Evolutionary conservation across 2,797 vertebrate species (phyloP).

Genomic region (Denticeps clupeoides): DNA sequence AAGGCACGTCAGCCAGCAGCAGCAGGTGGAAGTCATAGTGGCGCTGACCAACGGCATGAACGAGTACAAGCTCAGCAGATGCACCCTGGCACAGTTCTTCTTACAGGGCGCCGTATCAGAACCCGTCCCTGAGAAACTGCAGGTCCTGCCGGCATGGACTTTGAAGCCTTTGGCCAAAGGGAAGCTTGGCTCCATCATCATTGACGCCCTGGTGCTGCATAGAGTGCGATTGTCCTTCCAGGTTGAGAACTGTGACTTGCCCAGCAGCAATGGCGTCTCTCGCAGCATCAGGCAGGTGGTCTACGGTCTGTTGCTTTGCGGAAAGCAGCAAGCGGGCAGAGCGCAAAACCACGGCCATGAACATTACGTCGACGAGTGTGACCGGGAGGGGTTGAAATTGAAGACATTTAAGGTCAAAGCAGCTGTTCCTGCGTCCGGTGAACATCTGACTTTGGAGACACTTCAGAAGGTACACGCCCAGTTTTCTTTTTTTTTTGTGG

Average conservation of each 20-base stretch:
- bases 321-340: slow-evolving; percentile 4
- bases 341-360: too few species aligned
- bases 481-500: background rate
- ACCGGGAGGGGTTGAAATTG: slow-evolving; percentile 45
- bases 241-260: slow-evolving; percentile 55
- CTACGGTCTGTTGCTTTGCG: slow-evolving; percentile 55
- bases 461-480: slow-evolving; percentile 48
- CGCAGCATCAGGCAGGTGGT: slow-evolving; percentile 53
- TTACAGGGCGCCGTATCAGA: slow-evolving; percentile 20
- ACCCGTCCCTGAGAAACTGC: slow-evolving; percentile 24
- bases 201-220: slow-evolving; percentile 49
- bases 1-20: slow-evolving; percentile 12
- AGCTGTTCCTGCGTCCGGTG: slow-evolving; percentile 22
- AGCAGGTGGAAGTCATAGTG: too few species aligned
- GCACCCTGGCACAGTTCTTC: slow-evolving; percentile 59
- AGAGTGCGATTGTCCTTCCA: slow-evolving; percentile 49
- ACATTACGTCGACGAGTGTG: slow-evolving; percentile 48
- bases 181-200: slow-evolving; percentile 48
- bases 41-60: slow-evolving; percentile 31
- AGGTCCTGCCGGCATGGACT: slow-evolving; percentile 51
- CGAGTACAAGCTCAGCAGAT: slow-evolving; percentile 50
- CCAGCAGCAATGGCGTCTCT: slow-evolving; percentile 47
- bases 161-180: slow-evolving; percentile 43
- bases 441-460: slow-evolving; percentile 39
- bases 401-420: slow-evolving; percentile 40